Base-by-base conservation (phyloP, 2,888 invertebrate species). In the Conus canariensis region DNA sequence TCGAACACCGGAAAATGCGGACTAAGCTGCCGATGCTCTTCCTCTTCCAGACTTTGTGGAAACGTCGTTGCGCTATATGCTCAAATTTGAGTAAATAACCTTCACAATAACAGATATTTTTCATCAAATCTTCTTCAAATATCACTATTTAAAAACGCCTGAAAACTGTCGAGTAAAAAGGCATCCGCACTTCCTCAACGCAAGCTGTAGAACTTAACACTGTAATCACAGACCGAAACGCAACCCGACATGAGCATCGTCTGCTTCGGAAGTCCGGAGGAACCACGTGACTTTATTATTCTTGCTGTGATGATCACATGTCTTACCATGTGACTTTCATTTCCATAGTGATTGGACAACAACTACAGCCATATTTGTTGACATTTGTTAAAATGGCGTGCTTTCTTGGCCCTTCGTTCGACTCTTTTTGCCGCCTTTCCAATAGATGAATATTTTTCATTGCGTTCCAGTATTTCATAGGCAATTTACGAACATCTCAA, bases 341-440 rank as follows among this genome's bases (percentile, higher is more conserved):
- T 92, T 91, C 93, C 93, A 92, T 92, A 93, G 94, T 93, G 92
- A 93, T 93, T 92, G 91, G 92, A 90, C 92, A 93, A 93, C 93
- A 90, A 87, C 82, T 90, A 88, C 92, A 91, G 93, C 93, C 94
- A 93, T 94, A 70, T 92, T 93, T 92, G 91, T 93, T 93, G 90
- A 74, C 91, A 92, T 90, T 25, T 30, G 82, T 30, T 58, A 87
- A 82, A 83, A 92, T 93, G 93, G 92, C 93, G 91, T 74, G 74
- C 56, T 0, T 5, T 16, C 59, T 19, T 19, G 64, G 22, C 16
- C 22, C 58, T 83, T 83, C 58, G 19, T 83, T 56, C 58, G 58
- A 83, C 10, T 77, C 12, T n/a, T 9, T 83, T 22, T 80, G 16
- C 45, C 45, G 74, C 8, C 30, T 14, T 30, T 30, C 45, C 80